Evolutionary conservation across 2,113 vertebrate genomes (phyloP).

Genomic region (Neomonachus schauinslandi): DNA sequence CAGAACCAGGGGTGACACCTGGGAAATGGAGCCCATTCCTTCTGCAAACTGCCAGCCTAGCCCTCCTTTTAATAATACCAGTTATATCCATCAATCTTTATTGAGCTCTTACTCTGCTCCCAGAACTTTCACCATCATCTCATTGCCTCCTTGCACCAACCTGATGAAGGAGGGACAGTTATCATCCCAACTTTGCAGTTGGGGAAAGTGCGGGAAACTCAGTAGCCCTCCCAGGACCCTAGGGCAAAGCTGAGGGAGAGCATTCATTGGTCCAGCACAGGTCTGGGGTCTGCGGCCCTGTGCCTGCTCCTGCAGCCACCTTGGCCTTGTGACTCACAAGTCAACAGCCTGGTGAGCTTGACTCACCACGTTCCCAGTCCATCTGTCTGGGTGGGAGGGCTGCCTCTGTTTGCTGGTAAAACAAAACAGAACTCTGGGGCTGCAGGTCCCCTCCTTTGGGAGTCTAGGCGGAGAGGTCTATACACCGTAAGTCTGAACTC

Average conservation of each 20-base stretch:
- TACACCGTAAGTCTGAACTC: not conserved
- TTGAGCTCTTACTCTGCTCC: not conserved
- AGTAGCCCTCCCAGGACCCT: not conserved
- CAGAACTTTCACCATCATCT: not conserved
- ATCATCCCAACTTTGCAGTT: not conserved
- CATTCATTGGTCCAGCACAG: not conserved
- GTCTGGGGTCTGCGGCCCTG: no score
- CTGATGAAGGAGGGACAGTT: not conserved
- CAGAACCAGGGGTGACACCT: not conserved
- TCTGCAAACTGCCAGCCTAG: not conserved
- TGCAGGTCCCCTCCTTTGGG: not conserved
- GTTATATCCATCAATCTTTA: not conserved
- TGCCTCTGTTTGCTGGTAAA: slow-evolving; percentile 73
- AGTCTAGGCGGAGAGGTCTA: not conserved
- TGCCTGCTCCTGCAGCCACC: not conserved
- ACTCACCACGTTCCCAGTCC: not conserved
- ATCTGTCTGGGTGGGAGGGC: not conserved
- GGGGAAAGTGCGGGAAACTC: no score
- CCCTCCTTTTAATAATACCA: not conserved
- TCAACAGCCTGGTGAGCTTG: not conserved
- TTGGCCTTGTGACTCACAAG: not conserved
- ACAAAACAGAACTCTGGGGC: slow-evolving; percentile 64
- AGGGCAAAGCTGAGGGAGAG: not conserved
- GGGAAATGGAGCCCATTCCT: not conserved
- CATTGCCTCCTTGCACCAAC: not conserved